phyloP scores from a whole-genome alignment of 2,113 vertebrate genomes.

The Rallus limicola region DNA sequence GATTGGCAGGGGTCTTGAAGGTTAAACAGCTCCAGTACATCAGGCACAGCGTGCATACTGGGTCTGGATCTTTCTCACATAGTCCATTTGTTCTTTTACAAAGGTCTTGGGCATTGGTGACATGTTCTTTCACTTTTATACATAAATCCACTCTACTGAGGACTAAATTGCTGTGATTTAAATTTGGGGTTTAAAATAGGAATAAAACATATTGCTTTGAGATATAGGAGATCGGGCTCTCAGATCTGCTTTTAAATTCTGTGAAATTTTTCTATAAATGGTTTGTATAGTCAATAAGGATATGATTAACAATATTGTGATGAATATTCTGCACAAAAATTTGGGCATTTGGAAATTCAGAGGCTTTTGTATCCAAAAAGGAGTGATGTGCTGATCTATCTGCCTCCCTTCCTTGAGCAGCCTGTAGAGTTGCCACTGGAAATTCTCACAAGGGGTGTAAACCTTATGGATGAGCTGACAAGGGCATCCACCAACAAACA shows the following conservation, averaged over 20 bases:
- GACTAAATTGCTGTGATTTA: background rate
- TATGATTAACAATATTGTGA: constrained; percentile 22
- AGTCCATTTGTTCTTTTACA: background rate
- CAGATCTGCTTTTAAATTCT: constrained; percentile 20
- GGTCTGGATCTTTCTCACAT: background rate
- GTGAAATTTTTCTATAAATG: constrained; percentile 7
- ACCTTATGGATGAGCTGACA: constrained; percentile 42
- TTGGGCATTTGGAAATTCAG: background rate
- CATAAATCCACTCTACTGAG: background rate
- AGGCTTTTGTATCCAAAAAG: constrained; percentile 18
- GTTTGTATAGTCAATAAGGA: constrained; percentile 15
- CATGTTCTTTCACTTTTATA: background rate
- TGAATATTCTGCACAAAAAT: constrained; percentile 30
- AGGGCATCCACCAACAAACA: constrained; percentile 40
- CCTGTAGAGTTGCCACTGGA: background rate
- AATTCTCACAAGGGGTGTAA: background rate
- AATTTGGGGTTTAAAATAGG: background rate
- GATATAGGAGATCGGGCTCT: background rate
- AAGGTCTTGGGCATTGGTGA: background rate
- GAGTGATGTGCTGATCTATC: background rate
- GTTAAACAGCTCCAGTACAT: background rate
- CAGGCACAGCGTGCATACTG: background rate
- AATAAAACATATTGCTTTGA: constrained; percentile 30
- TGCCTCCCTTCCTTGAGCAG: background rate
- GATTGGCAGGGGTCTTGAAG: background rate